Base-by-base conservation (phyloP, 2,113 vertebrate species). In the Nycticryphes semicollaris region DNA sequence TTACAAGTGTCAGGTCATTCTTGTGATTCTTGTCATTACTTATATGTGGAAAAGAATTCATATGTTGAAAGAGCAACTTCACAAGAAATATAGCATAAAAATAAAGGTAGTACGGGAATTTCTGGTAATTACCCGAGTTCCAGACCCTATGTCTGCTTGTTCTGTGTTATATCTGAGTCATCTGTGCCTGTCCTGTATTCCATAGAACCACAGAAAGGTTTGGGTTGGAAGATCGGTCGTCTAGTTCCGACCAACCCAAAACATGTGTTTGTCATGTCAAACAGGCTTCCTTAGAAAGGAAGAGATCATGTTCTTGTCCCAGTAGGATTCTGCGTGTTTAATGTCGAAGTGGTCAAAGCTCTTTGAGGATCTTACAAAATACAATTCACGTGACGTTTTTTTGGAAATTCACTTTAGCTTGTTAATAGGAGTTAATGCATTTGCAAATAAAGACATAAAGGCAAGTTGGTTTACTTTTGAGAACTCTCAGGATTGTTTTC, bases 231-330 rank as follows among this genome's bases (percentile, higher is more conserved):
- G 51, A 53, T 28, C 15, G 27, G 28, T 28, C 14, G 6, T 53
- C 27, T 28, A 53, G 27, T 53, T 53, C 51, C 51, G 16, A 17
- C 51, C 51, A 53, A 53, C 51, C 27, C 51, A 17, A 28, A 53
- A 28, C 47, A 51, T 48, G 19, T 78, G 41, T 84, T 78, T 86
- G 69, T 90, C 68, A 93, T 81, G 85, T 90, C 72, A 72, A 53
- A 77, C 35, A 81, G 76, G 33, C 80, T 92, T 90, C 72, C 76
- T 88, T 84, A 81, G 88, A 95, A 91, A 70, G 68, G 87, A 76
- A 64, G 51, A 89, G 56, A 11, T 54, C 21, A 54, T 35, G 69
- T 64, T 84, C 72, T 85, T 62, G 57, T 62, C 33, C 31, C 88
- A 53, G 22, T 54, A 78, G 56, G 33, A 72, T 47, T 75, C 47